These are phyloP conservation scores for Anolis apletophallus DNA, from an alignment of 2,797 vertebrate genomes.

Conservation along the genomic window DNA sequence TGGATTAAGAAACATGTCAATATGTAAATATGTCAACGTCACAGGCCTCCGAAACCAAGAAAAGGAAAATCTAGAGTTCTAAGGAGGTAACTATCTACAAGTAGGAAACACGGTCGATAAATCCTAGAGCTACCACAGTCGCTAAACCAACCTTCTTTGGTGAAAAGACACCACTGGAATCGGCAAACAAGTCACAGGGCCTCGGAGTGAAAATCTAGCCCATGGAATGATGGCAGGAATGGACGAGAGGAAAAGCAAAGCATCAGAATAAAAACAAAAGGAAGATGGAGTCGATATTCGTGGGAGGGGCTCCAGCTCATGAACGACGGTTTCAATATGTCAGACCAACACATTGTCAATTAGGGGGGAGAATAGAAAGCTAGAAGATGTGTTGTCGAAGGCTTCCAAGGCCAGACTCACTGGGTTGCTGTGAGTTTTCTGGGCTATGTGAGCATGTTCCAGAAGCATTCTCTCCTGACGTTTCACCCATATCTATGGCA, in stretches of 20 bases:
- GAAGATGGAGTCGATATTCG: background rate
- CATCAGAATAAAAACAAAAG: background rate
- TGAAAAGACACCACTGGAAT: slow-evolving; percentile 93
- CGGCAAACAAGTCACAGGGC: slow-evolving; percentile 91
- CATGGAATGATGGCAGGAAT: slow-evolving; percentile 8
- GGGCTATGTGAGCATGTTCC: too few species aligned
- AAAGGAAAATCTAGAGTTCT: slow-evolving; percentile 61
- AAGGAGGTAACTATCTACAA: slow-evolving; percentile 56
- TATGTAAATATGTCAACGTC: too few species aligned
- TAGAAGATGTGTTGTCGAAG: slow-evolving; percentile 15
- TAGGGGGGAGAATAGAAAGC: slow-evolving; percentile 33
- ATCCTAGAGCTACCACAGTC: slow-evolving; percentile 53
- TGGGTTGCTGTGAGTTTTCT: too few species aligned
- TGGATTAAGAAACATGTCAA: too few species aligned
- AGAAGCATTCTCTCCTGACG: too few species aligned
- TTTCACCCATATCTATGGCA: too few species aligned
- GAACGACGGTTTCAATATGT: background rate
- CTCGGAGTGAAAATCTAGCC: slow-evolving; percentile 87
- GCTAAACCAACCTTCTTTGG: slow-evolving; percentile 92
- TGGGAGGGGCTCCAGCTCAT: background rate
- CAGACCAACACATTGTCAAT: slow-evolving; percentile 23
- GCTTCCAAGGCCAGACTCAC: too few species aligned
- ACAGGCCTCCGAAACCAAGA: slow-evolving; percentile 5
- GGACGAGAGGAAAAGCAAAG: background rate
- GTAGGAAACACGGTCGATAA: slow-evolving; percentile 62